These are phyloP conservation scores for Piprites chloris DNA, from an alignment of 2,113 vertebrate species.

Conservation along the genomic window DNA sequence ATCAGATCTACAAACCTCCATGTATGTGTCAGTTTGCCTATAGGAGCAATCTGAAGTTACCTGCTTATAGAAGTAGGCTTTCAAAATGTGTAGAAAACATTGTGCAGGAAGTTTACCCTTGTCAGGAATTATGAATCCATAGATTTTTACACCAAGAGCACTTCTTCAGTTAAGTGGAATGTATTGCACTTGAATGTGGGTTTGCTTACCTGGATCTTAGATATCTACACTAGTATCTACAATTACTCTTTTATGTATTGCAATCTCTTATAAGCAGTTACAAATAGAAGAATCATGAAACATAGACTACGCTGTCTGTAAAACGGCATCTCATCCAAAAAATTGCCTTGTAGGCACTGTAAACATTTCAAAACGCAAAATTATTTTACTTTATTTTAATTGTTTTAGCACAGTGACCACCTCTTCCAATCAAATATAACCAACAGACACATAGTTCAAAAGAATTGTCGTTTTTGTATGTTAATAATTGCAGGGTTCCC, in stretches of 20 bases:
- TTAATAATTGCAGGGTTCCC: not conserved
- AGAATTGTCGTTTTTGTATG: not conserved
- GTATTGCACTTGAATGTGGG: not conserved
- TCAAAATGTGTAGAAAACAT: not conserved
- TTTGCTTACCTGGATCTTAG: not conserved
- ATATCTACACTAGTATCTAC: not conserved
- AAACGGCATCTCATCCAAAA: not conserved
- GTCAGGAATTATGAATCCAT: not conserved
- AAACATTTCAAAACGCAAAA: not conserved
- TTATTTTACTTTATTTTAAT: not conserved
- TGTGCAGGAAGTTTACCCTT: not conserved
- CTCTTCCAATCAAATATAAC: not conserved
- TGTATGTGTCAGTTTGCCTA: not conserved
- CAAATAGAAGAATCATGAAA: not conserved
- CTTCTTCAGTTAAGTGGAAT: not conserved
- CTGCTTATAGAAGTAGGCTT: not conserved
- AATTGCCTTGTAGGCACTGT: not conserved
- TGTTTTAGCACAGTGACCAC: not conserved
- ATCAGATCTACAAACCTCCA: constrained; percentile 23
- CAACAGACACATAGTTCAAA: not conserved
- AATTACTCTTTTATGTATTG: not conserved
- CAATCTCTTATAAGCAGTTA: not conserved
- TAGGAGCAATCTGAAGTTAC: not conserved
- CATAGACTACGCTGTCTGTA: not conserved
- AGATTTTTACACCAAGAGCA: not conserved